phyloP scores from a whole-genome alignment of 2,888 invertebrate species.

The Himalopsyche tibetana region DNA sequence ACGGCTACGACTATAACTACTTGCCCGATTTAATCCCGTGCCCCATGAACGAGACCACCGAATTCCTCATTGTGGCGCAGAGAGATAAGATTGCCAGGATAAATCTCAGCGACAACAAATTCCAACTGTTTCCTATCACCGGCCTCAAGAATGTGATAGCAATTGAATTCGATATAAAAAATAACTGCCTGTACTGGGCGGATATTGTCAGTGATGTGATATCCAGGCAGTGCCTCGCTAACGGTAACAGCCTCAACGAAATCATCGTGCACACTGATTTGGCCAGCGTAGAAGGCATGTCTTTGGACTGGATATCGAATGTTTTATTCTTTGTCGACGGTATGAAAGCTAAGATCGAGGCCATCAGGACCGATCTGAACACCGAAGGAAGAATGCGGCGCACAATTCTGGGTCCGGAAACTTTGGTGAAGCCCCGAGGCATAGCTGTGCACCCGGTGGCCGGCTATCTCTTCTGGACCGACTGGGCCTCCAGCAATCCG shows the following conservation, averaged over 20 bases:
- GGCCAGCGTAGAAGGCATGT: conserved; percentile 91
- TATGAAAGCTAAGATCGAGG: conserved; percentile 86
- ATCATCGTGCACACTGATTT: conserved; percentile 85
- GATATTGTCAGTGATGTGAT: conserved; percentile 89
- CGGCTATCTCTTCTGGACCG: conserved; percentile 90
- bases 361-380: conserved; percentile 82
- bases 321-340: conserved; percentile 93
- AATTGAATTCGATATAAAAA: conserved; percentile 89
- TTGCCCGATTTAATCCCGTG: conserved; percentile 84
- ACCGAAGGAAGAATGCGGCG: conserved; percentile 83
- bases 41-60: conserved; percentile 81
- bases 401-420: conserved; percentile 83
- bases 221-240: conserved; percentile 83
- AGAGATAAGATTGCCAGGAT: conserved; percentile 86
- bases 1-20: conserved; percentile 84
- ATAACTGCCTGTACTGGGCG: conserved; percentile 93
- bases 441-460: conserved; percentile 89
- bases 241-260: conserved; percentile 81
- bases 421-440: conserved; percentile 85
- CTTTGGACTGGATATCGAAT: conserved; percentile 91
- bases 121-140: conserved; percentile 82
- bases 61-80: conserved; percentile 89
- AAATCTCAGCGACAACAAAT: conserved; percentile 78
- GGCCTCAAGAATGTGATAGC: conserved; percentile 89
- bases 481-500: conserved; percentile 88